These are phyloP conservation scores for Scaptodrosophila lebanonensis DNA, from an alignment of 1,140 invertebrate genomes.

Conservation along the genomic window DNA sequence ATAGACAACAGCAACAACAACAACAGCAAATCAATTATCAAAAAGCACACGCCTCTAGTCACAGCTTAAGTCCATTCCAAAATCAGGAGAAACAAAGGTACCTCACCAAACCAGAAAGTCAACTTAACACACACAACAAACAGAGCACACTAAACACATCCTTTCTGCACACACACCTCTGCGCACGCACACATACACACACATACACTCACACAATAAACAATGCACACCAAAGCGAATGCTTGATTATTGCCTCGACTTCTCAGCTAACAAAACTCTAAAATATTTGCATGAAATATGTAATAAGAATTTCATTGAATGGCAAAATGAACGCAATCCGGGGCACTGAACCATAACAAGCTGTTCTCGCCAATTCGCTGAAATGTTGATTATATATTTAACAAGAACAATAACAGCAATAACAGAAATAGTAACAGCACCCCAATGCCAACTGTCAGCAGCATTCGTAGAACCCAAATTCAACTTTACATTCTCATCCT, in stretches of 20 bases:
- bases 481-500: constrained; percentile 11
- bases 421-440: constrained; percentile 1
- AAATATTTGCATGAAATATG: no score
- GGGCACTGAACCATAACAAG: no score
- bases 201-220: constrained; percentile 7
- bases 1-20: constrained; percentile 58
- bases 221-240: constrained; percentile 2
- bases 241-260: no score
- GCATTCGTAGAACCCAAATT: background rate
- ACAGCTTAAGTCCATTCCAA: constrained; percentile 69
- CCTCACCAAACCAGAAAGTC: constrained; percentile 16
- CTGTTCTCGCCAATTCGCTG: no score
- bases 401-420: no score
- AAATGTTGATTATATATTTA: no score
- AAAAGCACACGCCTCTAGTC: constrained; percentile 71
- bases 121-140: constrained; percentile 9
- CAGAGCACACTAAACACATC: constrained; percentile 12
- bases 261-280: no score
- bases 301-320: no score
- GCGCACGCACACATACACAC: constrained; percentile 1
- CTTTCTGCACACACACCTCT: constrained; percentile 10
- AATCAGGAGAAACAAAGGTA: constrained; percentile 73
- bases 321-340: no score
- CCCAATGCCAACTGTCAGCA: constrained; percentile 8
- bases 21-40: constrained; percentile 60